Evolutionary conservation across 1,140 invertebrate genomes (phyloP), one percentile per base, ranked within the genome.

Genomic region (Cyrtorhinus lividipennis): DNA sequence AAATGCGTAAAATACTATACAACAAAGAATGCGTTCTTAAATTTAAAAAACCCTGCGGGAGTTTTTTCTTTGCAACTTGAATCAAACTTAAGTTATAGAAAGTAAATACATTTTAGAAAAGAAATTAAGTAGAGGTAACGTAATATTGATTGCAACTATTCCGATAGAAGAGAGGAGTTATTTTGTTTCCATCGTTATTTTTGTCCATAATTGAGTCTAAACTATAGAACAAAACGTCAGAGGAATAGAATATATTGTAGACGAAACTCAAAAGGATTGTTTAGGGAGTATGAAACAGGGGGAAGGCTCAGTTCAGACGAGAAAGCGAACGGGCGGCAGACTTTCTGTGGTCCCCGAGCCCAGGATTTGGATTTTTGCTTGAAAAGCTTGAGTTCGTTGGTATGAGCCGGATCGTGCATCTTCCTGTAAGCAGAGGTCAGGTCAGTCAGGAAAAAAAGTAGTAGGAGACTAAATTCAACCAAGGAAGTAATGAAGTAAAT

Each of bases 371-470:
- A 84, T 69, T 90, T 89, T 62, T 78, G 79, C 20, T 87, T 78
- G 70, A 90, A 93, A 66, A 81, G 79, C 53, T 79, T 76, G 25
- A 90, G 74, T 63, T 90, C 87, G 15, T 80, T 78, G 61, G 81
- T 80, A 69, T 88, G 83, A 62, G 84, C 80, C 1, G 85, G 83
- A 69, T 92, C 81, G 38, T 82, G 71, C 90, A 94, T 94, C 2
- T 84, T 83, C 45, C 80, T 59, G 25, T 26, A 30, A 25, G 26
- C 5, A n/a, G n/a, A n/a, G n/a, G n/a, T n/a, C n/a, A n/a, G n/a
- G n/a, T n/a, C n/a, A n/a, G n/a, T n/a, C n/a, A n/a, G n/a, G n/a
- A n/a, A n/a, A n/a, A n/a, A n/a, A n/a, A n/a, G n/a, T n/a, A n/a
- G n/a, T n/a, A n/a, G n/a, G n/a, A n/a, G n/a, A n/a, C n/a, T n/a